Percentiles rank a stretch among this genome's conserved stretches.
These are phyloP conservation scores for Epizoanthus illoricatus DNA, from an alignment of 92 coral and sea anemone species.

Conservation along the genomic window DNA sequence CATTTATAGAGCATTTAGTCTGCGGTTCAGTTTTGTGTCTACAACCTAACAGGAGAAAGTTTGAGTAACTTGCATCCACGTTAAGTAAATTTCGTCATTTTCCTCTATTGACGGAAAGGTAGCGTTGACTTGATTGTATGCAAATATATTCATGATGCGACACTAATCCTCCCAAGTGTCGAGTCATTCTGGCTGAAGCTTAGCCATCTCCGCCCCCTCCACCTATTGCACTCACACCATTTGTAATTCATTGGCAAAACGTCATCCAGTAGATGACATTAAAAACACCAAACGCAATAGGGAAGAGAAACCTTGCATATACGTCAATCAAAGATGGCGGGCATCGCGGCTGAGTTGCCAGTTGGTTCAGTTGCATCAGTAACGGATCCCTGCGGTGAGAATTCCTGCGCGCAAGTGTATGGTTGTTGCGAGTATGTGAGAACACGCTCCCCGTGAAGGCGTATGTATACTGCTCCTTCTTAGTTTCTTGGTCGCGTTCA, in stretches of 20 bases:
- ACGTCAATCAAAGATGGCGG: slow-evolving; percentile 40
- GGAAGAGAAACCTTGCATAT: slow-evolving; percentile 30
- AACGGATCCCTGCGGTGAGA: slow-evolving; percentile 25
- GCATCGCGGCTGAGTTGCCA: neutral
- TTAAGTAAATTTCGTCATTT: too few species aligned
- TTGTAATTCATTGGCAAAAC: neutral
- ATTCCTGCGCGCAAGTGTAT: neutral
- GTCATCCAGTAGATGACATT: slow-evolving; percentile 35
- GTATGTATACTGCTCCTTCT: neutral
- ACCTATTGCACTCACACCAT: too few species aligned
- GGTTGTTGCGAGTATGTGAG: neutral
- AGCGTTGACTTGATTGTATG: too few species aligned
- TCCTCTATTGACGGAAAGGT: too few species aligned
- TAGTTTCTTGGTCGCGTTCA: neutral
- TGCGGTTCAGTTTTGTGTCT: too few species aligned
- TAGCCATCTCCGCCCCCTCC: too few species aligned
- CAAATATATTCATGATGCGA: too few species aligned
- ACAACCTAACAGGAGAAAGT: too few species aligned
- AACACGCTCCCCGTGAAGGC: slow-evolving; percentile 22
- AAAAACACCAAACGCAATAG: slow-evolving; percentile 19
- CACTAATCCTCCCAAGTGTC: too few species aligned
- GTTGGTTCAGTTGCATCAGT: neutral
- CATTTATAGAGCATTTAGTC: too few species aligned
- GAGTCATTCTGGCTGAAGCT: too few species aligned
- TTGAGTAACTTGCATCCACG: too few species aligned